Evolutionary conservation across 2,888 invertebrate species (phyloP).

Genomic region (Xestoiulus laeticollis): DNA sequence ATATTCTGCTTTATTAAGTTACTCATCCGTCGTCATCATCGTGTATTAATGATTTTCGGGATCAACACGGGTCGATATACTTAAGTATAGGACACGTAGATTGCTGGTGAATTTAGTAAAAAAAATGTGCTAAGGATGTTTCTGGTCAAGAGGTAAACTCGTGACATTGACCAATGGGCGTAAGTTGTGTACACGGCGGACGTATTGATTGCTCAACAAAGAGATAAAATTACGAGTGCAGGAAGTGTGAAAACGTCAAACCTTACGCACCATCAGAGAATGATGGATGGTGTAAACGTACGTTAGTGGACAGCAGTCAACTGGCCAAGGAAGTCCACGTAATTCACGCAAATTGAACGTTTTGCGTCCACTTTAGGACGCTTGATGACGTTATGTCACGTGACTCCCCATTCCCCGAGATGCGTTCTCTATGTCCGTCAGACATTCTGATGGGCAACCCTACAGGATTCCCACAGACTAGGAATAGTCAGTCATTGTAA

Average conservation of each 20-base stretch:
- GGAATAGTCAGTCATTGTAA: too few species aligned
- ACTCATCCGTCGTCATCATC: not conserved
- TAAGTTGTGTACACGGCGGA: not conserved
- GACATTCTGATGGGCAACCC: too few species aligned
- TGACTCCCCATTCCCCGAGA: not conserved
- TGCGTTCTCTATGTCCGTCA: too few species aligned
- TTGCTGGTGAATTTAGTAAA: not conserved
- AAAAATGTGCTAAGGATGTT: not conserved
- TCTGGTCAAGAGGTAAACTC: not conserved
- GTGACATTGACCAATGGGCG: constrained; percentile 27
- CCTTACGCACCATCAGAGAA: not conserved
- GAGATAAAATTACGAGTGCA: constrained; percentile 22
- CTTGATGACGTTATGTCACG: not conserved
- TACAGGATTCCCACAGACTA: too few species aligned
- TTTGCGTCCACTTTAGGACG: not conserved
- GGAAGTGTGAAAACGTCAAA: not conserved
- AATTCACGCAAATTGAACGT: constrained; percentile 31
- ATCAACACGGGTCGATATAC: not conserved
- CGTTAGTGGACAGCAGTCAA: not conserved
- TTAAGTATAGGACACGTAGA: not conserved
- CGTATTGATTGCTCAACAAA: constrained; percentile 21
- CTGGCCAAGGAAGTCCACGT: not conserved
- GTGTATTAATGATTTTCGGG: not conserved
- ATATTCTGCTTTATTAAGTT: not conserved
- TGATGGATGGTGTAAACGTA: not conserved